A percentile compares a stretch with the other conserved stretches of the same genome.
These are phyloP conservation scores for Conus betulinus DNA, from an alignment of 1,140 invertebrate species.

Conservation along the genomic window DNA sequence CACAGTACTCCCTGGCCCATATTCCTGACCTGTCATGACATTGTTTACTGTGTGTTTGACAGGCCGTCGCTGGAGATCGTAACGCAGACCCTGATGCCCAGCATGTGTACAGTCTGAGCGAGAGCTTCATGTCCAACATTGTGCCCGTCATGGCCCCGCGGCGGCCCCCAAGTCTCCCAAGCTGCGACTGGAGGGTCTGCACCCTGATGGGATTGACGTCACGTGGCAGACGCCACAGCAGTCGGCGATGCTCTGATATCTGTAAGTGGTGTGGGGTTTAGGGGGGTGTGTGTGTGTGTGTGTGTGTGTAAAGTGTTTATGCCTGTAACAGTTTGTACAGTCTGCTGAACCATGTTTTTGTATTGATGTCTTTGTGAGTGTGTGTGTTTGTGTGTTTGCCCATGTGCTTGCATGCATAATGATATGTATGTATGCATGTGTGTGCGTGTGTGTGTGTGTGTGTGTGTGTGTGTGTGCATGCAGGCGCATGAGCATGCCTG, in stretches of 20 bases:
- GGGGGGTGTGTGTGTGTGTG: not conserved
- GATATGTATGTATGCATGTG: too few species aligned
- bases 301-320: too few species aligned
- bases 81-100: slow-evolving; percentile 60
- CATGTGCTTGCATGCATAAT: too few species aligned
- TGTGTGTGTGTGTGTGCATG: not conserved
- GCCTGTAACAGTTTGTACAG: too few species aligned
- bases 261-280: slow-evolving; percentile 53
- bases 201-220: slow-evolving; percentile 72
- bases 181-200: slow-evolving; percentile 70
- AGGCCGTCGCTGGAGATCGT: slow-evolving; percentile 69
- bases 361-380: too few species aligned
- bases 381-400: too few species aligned
- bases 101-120: slow-evolving; percentile 69
- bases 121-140: slow-evolving; percentile 71
- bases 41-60: not conserved
- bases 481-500: too few species aligned
- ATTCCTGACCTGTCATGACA: not conserved
- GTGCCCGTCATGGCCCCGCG: slow-evolving; percentile 71
- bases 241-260: slow-evolving; percentile 73
- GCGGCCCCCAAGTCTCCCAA: slow-evolving; percentile 71
- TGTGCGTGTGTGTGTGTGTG: not conserved
- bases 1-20: not conserved
- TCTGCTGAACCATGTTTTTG: too few species aligned
- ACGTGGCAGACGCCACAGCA: slow-evolving; percentile 74